Base-by-base conservation (phyloP, 1,140 invertebrate species). In the Achroia grisella region DNA sequence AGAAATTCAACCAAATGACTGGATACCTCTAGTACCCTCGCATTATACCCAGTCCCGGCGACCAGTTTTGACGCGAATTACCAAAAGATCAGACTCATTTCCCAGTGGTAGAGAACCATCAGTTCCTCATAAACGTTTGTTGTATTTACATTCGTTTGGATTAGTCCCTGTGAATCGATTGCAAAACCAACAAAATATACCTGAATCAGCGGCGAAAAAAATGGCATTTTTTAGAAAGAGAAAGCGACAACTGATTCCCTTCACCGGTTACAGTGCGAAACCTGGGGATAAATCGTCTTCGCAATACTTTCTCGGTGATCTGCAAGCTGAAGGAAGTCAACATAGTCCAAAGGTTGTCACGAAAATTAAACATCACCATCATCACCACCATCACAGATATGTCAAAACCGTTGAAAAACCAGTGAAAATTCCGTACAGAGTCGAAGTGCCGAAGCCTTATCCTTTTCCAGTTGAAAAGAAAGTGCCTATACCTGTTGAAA, bases 381-480 rank as follows among this genome's bases (percentile, higher is more conserved):
- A 89, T 54, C 89, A 89, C 52, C 89, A 89, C 57, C 89, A 89
- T 51, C 88, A 89, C 67, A 87, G 87, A 61, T 88, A 89, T 53
- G 74, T 89, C 4, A 88, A 89, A 66, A 89, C 88, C 23, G 77
- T 89, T 10, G 85, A 89, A 28, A 89, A 89, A 66, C 87, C 86
- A 35, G 62, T 85, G 14, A 75, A 82, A 53, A 78, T 85, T 10
- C 81, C 81, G 12, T 68, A 68, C 35, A 80, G 83, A 71, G 80
- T 87, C 4, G 77, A 86, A 56, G 83, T 88, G n/a, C 84, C 81
- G 8, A 87, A 81, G 53, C 88, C 62, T 48, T 90, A 67, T 78
- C 89, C 81, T 0, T 86, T 89, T 0, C 76, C 86, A 1, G 87
- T 91, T 0, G 90, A 92, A 56, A 90, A 89, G 68, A 89, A 89